Evolutionary conservation across 2,113 vertebrate genomes (phyloP), one percentile per base, ranked within the genome.

Genomic region (Chamaea fasciata): DNA sequence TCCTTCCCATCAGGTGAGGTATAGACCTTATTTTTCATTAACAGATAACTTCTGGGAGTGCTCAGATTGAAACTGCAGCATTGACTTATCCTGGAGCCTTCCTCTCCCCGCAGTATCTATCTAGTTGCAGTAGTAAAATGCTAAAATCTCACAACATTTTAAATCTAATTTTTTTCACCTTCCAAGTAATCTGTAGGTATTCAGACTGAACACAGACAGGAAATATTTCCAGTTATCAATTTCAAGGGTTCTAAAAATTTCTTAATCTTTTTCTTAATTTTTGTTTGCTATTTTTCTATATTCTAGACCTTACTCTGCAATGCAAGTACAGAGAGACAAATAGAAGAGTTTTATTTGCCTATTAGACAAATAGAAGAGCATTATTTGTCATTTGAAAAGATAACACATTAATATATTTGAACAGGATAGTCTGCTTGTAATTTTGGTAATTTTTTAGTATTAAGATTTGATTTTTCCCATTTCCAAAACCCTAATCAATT

Each of bases 21-120:
- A 88, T 42, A 96, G 92, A 90, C 42, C 28, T 75, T 90, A 62
- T 41, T 81, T 79, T 85, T 87, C 85, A 92, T 91, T 95, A 94
- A 62, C 73, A 92, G 47, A 44, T 80, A 82, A 53, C 23, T 93
- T 81, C 89, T 96, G 65, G 68, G 33, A 93, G 88, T 93, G 82
- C 75, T 87, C 52, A 89, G 53, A 92, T 39, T 91, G 84, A 95
- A 96, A 69, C 50, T 79, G 22, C 52, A 93, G 75, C 53, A 89
- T 90, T 95, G 94, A 78, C 37, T 89, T 65, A 70, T 93, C 47
- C 76, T 39, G 90, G 75, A 33, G 33, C 28, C 35, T 89, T 52
- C 33, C 53, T 65, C 27, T 31, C 27, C 7, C 13, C 3, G 1
- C 2, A 5, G 1, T 89, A 87, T 87, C 64, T 35, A 95, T 90